Conservation (phyloP, 2,797 vertebrate genomes). For the Capromys pilorides region DNA sequence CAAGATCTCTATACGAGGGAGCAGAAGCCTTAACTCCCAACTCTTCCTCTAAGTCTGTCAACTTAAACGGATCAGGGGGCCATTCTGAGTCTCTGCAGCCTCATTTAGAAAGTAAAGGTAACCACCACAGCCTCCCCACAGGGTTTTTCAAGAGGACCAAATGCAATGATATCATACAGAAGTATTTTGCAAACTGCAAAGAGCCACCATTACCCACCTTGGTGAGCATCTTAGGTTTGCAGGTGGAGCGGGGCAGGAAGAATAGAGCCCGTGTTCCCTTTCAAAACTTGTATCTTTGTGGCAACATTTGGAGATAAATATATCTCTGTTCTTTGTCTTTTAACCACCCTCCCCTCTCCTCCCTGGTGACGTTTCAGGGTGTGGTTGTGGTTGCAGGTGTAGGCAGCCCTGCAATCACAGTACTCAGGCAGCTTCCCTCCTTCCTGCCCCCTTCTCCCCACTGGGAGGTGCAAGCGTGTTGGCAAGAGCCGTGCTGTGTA, state of each 20-base stretch:
- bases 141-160: background rate
- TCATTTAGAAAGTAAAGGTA: slow-evolving; percentile 1
- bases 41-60: background rate
- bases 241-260: background rate
- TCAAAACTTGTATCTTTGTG: background rate
- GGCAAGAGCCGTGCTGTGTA: background rate
- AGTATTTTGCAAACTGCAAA: background rate
- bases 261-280: background rate
- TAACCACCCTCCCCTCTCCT: background rate
- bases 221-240: background rate
- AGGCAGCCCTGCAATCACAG: background rate
- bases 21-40: background rate
- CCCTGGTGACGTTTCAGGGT: background rate
- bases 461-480: background rate
- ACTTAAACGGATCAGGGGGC: background rate
- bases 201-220: background rate
- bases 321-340: slow-evolving; percentile 9
- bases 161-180: background rate
- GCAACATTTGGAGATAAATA: slow-evolving; percentile 5
- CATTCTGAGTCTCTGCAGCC: background rate
- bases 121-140: background rate
- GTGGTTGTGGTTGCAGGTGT: slow-evolving; percentile 1
- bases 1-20: background rate
- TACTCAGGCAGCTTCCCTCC: slow-evolving; percentile 7
- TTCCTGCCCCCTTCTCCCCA: background rate